phyloP scores from a whole-genome alignment of 2,113 vertebrate genomes.

The Protobothrops flavoviridis region DNA sequence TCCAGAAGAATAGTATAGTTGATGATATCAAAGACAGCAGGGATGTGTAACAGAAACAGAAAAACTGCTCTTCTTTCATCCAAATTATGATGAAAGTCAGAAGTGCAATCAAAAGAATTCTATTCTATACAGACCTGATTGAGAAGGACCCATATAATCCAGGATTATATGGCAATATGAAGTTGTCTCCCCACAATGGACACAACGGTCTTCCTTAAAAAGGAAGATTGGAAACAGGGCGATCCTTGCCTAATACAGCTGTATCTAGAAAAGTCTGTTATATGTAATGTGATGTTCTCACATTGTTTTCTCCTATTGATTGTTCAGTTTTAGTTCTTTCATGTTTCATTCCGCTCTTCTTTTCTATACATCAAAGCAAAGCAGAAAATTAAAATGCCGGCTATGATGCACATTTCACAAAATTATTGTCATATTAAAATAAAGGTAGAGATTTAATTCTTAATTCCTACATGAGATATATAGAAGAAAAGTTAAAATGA shows the following conservation, averaged over 20 bases:
- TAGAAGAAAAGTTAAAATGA: not conserved
- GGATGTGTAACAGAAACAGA: too few relatives aligned
- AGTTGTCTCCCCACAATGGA: not conserved
- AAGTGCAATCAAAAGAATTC: not conserved
- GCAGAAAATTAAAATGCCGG: not conserved
- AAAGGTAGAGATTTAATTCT: not conserved
- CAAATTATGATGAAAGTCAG: not conserved
- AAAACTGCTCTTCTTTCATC: not conserved
- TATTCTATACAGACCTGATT: not conserved
- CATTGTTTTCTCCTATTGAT: not conserved
- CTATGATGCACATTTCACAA: not conserved
- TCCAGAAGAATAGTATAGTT: too few relatives aligned
- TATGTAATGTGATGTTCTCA: not conserved
- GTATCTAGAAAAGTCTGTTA: not conserved
- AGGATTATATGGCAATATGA: not conserved
- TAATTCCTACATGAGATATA: not conserved
- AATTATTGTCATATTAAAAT: not conserved
- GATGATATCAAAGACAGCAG: too few relatives aligned
- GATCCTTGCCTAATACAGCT: not conserved
- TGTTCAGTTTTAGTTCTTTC: not conserved
- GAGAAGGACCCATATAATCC: not conserved
- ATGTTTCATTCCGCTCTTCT: not conserved
- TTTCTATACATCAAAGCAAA: not conserved
- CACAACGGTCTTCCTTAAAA: not conserved
- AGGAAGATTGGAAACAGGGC: not conserved